Evolutionary conservation across 2,888 invertebrate species (phyloP).

Genomic region (Brachyopa scutellaris): DNA sequence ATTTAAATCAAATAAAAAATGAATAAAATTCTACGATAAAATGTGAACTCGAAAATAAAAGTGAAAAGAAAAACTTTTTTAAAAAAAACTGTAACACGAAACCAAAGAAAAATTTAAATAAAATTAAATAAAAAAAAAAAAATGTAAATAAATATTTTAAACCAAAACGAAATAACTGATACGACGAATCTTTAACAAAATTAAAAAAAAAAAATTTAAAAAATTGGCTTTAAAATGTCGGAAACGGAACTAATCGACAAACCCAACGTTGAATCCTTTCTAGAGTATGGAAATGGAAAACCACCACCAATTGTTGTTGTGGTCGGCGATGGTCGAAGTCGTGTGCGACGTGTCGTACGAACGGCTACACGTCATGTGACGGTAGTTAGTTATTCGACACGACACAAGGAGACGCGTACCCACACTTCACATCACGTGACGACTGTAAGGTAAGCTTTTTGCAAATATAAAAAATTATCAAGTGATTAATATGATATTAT

Average conservation of each 20-base stretch:
- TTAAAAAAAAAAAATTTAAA: constrained; percentile 5
- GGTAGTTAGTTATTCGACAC: constrained; percentile 81
- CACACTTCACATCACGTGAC: constrained; percentile 82
- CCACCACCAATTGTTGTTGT: constrained; percentile 81
- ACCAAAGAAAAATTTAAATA: constrained; percentile 60
- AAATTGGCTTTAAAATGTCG: constrained; percentile 75
- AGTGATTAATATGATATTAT: constrained; percentile 5
- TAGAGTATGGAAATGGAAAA: constrained; percentile 80
- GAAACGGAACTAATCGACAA: constrained; percentile 76
- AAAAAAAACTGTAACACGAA: constrained; percentile 59
- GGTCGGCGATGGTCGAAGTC: constrained; percentile 81
- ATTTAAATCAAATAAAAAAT: no score
- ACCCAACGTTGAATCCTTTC: constrained; percentile 78
- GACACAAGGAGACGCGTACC: constrained; percentile 81
- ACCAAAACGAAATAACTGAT: constrained; percentile 46
- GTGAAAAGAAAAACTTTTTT: not conserved
- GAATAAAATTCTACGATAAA: constrained; percentile 45
- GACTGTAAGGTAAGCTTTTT: constrained; percentile 81
- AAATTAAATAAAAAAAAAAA: constrained; percentile 33
- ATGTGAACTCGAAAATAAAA: constrained; percentile 58
- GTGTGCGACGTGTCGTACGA: constrained; percentile 81
- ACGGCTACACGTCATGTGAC: constrained; percentile 82
- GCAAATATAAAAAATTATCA: not conserved
- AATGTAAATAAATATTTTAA: constrained; percentile 54
- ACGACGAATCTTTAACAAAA: constrained; percentile 45